These are phyloP conservation scores for Pyrgilauda ruficollis DNA, from an alignment of 2,113 vertebrate genomes.

Conservation along the genomic window DNA sequence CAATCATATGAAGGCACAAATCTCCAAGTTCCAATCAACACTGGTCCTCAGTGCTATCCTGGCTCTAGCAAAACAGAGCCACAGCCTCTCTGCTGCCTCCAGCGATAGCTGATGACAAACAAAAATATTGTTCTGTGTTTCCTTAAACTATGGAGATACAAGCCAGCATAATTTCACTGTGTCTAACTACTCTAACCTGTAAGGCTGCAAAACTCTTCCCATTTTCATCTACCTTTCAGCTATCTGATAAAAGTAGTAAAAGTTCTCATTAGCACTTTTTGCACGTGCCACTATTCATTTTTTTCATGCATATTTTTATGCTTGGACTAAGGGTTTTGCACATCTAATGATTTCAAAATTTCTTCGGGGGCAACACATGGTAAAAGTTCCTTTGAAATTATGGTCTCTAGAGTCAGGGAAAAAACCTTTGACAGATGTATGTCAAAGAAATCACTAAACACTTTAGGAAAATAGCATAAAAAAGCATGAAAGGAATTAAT, in stretches of 20 bases:
- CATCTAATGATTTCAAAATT: neutral
- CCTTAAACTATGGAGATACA: neutral
- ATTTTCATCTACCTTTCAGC: neutral
- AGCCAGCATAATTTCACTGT: neutral
- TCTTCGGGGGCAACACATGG: neutral
- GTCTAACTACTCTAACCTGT: neutral
- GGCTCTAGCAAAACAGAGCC: neutral
- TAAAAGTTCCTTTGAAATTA: conserved; percentile 24
- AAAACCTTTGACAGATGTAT: neutral
- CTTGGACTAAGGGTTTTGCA: neutral
- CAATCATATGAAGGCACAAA: neutral
- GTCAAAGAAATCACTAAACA: neutral
- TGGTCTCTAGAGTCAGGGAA: neutral
- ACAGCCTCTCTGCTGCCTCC: neutral
- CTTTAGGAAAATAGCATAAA: neutral
- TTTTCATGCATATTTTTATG: neutral
- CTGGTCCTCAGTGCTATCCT: neutral
- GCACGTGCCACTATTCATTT: neutral
- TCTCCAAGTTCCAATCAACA: neutral
- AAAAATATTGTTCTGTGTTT: neutral
- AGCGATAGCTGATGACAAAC: neutral
- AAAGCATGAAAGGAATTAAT: neutral
- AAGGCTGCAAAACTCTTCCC: neutral
- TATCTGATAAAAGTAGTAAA: neutral
- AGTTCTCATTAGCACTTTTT: neutral